Evolutionary conservation across 2,797 vertebrate genomes (phyloP).

Genomic region (Clangula hyemalis): DNA sequence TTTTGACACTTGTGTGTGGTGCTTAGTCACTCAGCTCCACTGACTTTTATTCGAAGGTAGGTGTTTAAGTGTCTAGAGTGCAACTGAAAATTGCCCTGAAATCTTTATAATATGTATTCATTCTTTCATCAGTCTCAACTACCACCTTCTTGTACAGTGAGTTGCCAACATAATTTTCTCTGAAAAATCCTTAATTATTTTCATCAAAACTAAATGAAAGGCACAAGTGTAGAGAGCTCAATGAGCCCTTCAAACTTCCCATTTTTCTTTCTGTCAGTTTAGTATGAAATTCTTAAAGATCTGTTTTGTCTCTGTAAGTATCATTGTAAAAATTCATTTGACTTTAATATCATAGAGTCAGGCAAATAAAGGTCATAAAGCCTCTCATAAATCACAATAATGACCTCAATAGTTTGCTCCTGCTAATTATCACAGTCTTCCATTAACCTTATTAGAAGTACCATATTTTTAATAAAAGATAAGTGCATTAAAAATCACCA

Average conservation of each 20-base stretch:
- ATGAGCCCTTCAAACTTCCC: background rate
- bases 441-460: background rate
- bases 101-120: background rate
- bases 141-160: background rate
- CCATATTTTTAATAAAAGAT: background rate
- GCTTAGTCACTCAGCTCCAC: background rate
- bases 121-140: background rate
- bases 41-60: constrained; percentile 17
- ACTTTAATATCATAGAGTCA: background rate
- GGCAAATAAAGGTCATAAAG: background rate
- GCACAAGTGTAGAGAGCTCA: background rate
- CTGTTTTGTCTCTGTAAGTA: background rate
- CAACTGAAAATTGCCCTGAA: background rate
- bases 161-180: background rate
- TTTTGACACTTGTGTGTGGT: background rate
- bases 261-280: background rate
- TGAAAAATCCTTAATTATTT: background rate
- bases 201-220: background rate
- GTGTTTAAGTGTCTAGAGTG: background rate
- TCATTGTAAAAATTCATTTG: background rate
- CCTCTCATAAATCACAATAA: background rate
- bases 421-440: background rate
- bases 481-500: background rate
- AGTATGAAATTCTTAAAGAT: background rate
- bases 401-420: background rate